Evolutionary conservation across 2,113 vertebrate species (phyloP), one percentile per base, ranked within the genome.

Genomic region (Oryctolagus cuniculus): DNA sequence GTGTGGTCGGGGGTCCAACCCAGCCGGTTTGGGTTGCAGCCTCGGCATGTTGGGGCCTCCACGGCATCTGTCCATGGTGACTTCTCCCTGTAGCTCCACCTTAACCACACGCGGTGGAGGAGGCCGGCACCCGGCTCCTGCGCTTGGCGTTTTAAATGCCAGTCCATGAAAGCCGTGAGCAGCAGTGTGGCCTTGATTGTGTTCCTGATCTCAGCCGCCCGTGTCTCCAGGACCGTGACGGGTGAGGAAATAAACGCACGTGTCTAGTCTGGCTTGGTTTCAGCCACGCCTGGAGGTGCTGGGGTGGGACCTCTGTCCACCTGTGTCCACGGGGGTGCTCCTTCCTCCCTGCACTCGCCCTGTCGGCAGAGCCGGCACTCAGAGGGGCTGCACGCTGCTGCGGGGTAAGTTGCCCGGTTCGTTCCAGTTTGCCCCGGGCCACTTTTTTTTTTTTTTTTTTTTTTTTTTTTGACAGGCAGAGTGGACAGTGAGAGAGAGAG

Each of bases 21-120:
- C 53, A 19, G 17, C 13, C 24, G 31, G 12, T 10, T 61, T 69
- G 44, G 74, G 58, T 27, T 24, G 16, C 38, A 16, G 44, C 10
- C 12, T 34, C 25, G 10, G 8, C 64, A 36, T 29, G 13, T 10
- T 0, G 16, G 29, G 5, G 10, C 70, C 10, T 8, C 11, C 13
- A 3, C 3, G 19, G 51, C 34, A 25, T 2, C 21, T 61, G 17
- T 15, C 34, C 55, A 2, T 16, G 31, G 77, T 1, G 22, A 58
- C 34, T 55, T 13, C 87, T 13, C 21, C 22, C 11, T 44, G 36
- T 36, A 51, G 0, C 27, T 6, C 5, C 29, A 1, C 24, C 22
- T 49, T 25, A 6, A 31, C 63, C 2, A 44, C 7, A 21, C 27
- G 5, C 0, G 1, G 22, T 13, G 9, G 6, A 6, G 51, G 51